A percentile compares a stretch with the other conserved stretches of the same genome.
These are phyloP conservation scores for Drosophila lutescens DNA, from an alignment of 2,888 invertebrate genomes.

Conservation along the genomic window DNA sequence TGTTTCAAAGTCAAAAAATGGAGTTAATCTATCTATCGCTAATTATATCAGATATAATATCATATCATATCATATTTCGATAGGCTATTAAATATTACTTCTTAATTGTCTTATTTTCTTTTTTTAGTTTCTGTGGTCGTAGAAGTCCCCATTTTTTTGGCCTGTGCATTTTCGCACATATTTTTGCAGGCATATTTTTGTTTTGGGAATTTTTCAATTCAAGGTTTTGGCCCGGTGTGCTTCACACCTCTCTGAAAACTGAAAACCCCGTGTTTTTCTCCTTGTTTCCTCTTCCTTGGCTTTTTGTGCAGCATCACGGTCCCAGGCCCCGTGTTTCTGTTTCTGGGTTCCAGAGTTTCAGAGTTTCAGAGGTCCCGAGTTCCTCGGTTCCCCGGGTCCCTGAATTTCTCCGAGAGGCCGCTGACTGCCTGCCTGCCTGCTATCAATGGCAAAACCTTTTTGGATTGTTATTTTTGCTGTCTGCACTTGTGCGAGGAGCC, in stretches of 20 bases:
- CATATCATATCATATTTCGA: no score
- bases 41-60: no score
- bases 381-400: not conserved
- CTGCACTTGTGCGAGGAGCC: slow-evolving; percentile 40
- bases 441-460: slow-evolving; percentile 63
- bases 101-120: no score
- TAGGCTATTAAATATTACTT: no score
- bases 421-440: slow-evolving; percentile 30
- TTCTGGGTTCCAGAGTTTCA: slow-evolving; percentile 11
- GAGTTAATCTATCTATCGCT: no score
- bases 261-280: slow-evolving; percentile 4
- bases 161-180: slow-evolving; percentile 17
- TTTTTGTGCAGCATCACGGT: slow-evolving; percentile 44
- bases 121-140: no score
- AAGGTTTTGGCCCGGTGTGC: slow-evolving; percentile 59
- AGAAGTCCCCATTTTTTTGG: not conserved
- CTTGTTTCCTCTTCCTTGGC: slow-evolving; percentile 17
- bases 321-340: slow-evolving; percentile 12
- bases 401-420: slow-evolving; percentile 17
- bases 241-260: slow-evolving; percentile 58
- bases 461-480: slow-evolving; percentile 50
- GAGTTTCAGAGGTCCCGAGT: not conserved
- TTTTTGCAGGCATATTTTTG: slow-evolving; percentile 30
- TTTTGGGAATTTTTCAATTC: slow-evolving; percentile 69
- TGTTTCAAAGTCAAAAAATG: no score